A percentile compares a stretch with the other conserved stretches of the same genome.
Evolutionary conservation across 2,797 vertebrate species (phyloP).

Genomic region (Liparis tanakae): DNA sequence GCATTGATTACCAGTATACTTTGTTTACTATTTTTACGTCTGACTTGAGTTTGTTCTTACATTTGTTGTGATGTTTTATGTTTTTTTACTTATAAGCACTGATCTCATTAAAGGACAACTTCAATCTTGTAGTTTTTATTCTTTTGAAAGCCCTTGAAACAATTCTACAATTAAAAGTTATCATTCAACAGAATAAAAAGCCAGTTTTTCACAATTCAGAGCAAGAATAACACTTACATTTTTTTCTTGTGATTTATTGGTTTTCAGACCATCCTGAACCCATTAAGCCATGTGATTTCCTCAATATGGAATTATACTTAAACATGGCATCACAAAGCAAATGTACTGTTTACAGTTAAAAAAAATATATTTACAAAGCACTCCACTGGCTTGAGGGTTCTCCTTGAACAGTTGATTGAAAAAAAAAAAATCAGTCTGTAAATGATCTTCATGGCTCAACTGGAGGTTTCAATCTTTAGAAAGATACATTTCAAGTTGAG

Average conservation of each 20-base stretch:
- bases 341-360: slow-evolving; percentile 14
- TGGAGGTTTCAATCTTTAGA: background rate
- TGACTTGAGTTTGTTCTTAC: background rate
- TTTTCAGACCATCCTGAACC: background rate
- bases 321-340: background rate
- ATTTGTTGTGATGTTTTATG: slow-evolving; percentile 6
- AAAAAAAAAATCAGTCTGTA: slow-evolving; percentile 10
- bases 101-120: slow-evolving; percentile 44
- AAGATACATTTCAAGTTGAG: background rate
- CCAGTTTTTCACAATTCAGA: background rate
- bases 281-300: background rate
- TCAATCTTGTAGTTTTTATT: slow-evolving; percentile 38
- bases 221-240: background rate
- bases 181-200: background rate
- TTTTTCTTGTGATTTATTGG: background rate
- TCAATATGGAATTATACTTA: background rate
- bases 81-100: slow-evolving; percentile 11
- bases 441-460: background rate
- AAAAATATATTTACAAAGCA: slow-evolving; percentile 55
- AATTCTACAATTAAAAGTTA: slow-evolving; percentile 6
- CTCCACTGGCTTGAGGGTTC: background rate
- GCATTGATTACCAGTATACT: slow-evolving; percentile 7
- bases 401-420: background rate
- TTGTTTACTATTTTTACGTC: background rate
- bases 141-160: slow-evolving; percentile 13